phyloP scores from a whole-genome alignment of 2,888 invertebrate species.

The Plebejus argus region DNA sequence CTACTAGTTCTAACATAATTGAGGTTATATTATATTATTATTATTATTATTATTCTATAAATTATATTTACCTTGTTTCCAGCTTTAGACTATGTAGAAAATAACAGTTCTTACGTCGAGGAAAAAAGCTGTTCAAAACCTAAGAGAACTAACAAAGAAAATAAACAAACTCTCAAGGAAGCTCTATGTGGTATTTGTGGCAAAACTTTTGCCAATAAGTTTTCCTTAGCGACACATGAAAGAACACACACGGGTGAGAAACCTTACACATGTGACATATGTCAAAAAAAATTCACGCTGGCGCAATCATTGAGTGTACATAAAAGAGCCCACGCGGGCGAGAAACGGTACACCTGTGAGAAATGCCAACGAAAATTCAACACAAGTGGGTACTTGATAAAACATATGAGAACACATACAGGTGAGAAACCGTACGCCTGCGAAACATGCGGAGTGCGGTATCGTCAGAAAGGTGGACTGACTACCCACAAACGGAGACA shows the following conservation, averaged over 20 bases:
- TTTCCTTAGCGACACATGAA: background rate
- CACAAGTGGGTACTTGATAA: slow-evolving; percentile 3
- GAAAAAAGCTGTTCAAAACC: background rate
- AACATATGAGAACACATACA: slow-evolving; percentile 8
- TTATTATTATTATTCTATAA: too few species aligned
- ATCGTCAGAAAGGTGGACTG: background rate
- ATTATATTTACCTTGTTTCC: too few species aligned
- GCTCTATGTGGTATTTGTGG: background rate
- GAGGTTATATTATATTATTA: too few species aligned
- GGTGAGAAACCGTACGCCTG: background rate
- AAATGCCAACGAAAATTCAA: slow-evolving; percentile 9
- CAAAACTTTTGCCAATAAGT: background rate
- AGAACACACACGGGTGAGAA: background rate
- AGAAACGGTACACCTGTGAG: background rate
- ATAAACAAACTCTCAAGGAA: background rate
- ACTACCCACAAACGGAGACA: background rate
- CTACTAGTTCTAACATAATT: too few species aligned
- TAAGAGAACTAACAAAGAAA: background rate
- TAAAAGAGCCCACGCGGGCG: background rate
- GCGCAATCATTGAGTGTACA: background rate
- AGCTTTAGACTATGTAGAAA: background rate
- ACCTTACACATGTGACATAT: background rate
- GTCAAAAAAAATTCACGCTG: background rate
- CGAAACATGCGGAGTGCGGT: background rate
- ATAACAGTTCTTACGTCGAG: background rate